These are phyloP conservation scores for Chelon labrosus DNA, from an alignment of 2,797 vertebrate genomes.

Conservation along the genomic window DNA sequence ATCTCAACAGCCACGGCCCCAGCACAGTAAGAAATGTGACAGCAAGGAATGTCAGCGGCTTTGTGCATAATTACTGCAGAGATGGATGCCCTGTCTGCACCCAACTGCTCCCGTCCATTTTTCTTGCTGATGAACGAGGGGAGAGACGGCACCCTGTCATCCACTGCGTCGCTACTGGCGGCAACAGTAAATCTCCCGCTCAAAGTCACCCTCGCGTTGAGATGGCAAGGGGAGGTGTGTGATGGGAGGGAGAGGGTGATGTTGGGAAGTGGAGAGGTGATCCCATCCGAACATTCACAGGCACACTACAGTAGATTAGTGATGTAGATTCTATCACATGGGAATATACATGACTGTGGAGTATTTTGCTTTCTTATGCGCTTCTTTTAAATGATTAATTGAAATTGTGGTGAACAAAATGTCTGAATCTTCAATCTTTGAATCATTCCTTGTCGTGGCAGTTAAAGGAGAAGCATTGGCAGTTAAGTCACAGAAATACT, in stretches of 20 bases:
- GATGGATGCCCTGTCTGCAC: conserved; percentile 77
- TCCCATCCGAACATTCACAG: neutral
- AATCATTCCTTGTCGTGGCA: too few relatives aligned
- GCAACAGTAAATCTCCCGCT: conserved; percentile 75
- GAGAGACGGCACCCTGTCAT: conserved; percentile 76
- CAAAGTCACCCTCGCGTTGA: conserved; percentile 66
- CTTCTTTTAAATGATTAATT: neutral
- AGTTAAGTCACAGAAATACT: too few relatives aligned
- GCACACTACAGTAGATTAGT: neutral
- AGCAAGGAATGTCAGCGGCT: conserved; percentile 65
- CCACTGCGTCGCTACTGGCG: conserved; percentile 47
- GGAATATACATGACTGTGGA: neutral
- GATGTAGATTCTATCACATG: neutral
- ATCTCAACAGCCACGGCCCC: conserved; percentile 22
- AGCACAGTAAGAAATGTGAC: conserved; percentile 54
- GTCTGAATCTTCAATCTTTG: too few relatives aligned
- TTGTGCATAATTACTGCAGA: conserved; percentile 77
- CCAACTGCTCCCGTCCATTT: conserved; percentile 74
- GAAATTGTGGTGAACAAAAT: neutral
- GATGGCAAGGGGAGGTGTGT: conserved; percentile 13
- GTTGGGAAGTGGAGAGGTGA: conserved; percentile 5
- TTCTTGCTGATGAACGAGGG: conserved; percentile 77
- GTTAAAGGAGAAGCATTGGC: too few relatives aligned
- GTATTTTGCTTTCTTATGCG: neutral
- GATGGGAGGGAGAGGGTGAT: neutral